Base-by-base conservation (phyloP, 30 jellyfish, hydroid and myxozoan species). In the Aurelia coerulea region DNA sequence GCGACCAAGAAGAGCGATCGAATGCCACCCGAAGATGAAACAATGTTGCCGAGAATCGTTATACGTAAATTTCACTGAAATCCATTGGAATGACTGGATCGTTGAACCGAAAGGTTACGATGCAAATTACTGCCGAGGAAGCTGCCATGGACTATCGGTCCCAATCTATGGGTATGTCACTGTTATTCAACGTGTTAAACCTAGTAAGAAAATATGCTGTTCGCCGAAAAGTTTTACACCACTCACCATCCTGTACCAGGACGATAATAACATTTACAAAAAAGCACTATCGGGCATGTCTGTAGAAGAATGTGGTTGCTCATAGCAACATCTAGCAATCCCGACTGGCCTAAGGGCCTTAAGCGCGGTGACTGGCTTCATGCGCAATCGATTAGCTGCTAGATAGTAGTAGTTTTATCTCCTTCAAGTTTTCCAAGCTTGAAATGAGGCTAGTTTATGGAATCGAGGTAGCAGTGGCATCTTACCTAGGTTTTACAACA, bases 21-120 rank as follows among this genome's bases (percentile, higher is more conserved):
- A 68, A 4, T 90, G 97, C 70, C 88, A 75, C 33, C 79, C 97
- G 19, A 71, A 65, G 59, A 76, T 2, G 74, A 52, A 59, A 35
- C 94, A 73, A 66, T 90, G 97, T 82, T 90, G 97, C 41, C 94
- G 94, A 1, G 91, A 90, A 60, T 68, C 90, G 9, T 39, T 90
- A 15, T 75, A 33, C 64, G 89, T 90, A 19, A 90, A 90, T 50
- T 90, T 90, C 75, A 81, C 97, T 10, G 94, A 81, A 17, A 72
- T 90, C 66, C 89, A 92, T 60, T 90, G 97, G 97, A 56, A 77
- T 63, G 97, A 90, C 78, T 90, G 97, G 97, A 82, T 90, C 53
- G 90, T 90, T 7, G 74, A 73, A 58, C 97, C 97, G 5, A 56
- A 50, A 23, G 94, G 91, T 9, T 90, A 90, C 85, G 94, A 90